Base-by-base conservation (phyloP, 2,888 invertebrate genomes). In the Perdita meconis region DNA sequence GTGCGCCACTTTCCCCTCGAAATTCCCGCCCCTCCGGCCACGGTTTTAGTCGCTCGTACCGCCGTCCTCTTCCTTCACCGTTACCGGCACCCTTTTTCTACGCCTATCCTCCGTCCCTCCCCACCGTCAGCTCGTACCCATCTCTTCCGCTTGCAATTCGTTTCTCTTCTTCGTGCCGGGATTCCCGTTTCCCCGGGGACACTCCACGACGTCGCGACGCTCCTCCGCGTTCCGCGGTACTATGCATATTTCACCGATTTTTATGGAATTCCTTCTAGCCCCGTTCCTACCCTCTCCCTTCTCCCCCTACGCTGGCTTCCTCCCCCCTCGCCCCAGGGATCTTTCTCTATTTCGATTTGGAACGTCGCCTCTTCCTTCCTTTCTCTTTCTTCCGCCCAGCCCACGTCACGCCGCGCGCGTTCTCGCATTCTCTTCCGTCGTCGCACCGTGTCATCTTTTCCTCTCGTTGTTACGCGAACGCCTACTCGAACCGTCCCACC, bases 221-320 rank as follows among this genome's bases (percentile, higher is more conserved):
- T 83, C 71, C 82, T 78, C 60, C 81, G 77, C 86, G 83, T 85
- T 86, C 77, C 84, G 77, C 81, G 83, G 81, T 72, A 79, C 86
- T 88, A 87, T 88, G 89, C 90, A 91, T 90, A 91, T 90, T 89
- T 91, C 86, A 90, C 88, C 87, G 86, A 91, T 90, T 90, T 89
- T 89, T 88, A 88, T 87, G 87, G 87, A 88, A 90, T 89, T 90
- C 85, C 86, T 84, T 81, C 74, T 83, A 83, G 84, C 82, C 76
- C 78, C 80, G 75, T 79, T 80, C 78, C 61, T 71, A 61, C 72
- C 26, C 57, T 19, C 22, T 13, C 42, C 56, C 59, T 44, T 13
- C 22, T 44, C 19, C 30, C 38, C 6, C 12, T n/a, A 12, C 16
- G 47, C 47, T n/a, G n/a, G n/a, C n/a, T n/a, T n/a, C 36, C 26